Conservation (phyloP, 1,140 invertebrate species). For the Caerostris darwini region DNA sequence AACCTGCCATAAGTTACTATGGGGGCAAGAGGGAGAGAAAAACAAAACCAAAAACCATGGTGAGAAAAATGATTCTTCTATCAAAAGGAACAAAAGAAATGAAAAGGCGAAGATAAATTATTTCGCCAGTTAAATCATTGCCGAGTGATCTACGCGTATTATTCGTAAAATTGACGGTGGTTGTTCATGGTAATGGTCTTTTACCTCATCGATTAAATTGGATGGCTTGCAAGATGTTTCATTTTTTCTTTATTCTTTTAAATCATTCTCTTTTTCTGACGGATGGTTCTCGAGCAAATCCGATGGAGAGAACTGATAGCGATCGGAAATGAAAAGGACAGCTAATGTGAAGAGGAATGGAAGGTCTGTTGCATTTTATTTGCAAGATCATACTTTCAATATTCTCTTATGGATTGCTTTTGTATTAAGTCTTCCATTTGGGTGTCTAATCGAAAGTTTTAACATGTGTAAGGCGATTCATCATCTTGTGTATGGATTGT, state of each 20-base stretch:
- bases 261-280: slow-evolving; percentile 50
- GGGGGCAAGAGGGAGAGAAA: neutral
- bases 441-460: no score
- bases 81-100: slow-evolving; percentile 33
- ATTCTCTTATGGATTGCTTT: no score
- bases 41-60: neutral
- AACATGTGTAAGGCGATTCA: no score
- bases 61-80: slow-evolving; percentile 15
- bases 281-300: neutral
- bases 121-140: slow-evolving; percentile 57
- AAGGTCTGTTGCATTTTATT: neutral
- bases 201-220: slow-evolving; percentile 32
- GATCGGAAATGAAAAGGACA: slow-evolving; percentile 10
- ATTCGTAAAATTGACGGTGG: slow-evolving; percentile 47
- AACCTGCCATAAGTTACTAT: neutral
- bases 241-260: slow-evolving; percentile 5
- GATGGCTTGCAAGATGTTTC: slow-evolving; percentile 25
- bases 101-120: slow-evolving; percentile 55
- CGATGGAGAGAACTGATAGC: slow-evolving; percentile 4
- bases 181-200: slow-evolving; percentile 56
- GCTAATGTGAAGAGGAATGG: slow-evolving; percentile 45
- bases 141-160: slow-evolving; percentile 48
- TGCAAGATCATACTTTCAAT: neutral
- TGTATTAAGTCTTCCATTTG: no score
- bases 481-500: no score